A percentile compares a stretch with the other conserved stretches of the same genome.
These are phyloP conservation scores for Deilephila elpenor DNA, from an alignment of 2,888 invertebrate genomes.

Conservation along the genomic window DNA sequence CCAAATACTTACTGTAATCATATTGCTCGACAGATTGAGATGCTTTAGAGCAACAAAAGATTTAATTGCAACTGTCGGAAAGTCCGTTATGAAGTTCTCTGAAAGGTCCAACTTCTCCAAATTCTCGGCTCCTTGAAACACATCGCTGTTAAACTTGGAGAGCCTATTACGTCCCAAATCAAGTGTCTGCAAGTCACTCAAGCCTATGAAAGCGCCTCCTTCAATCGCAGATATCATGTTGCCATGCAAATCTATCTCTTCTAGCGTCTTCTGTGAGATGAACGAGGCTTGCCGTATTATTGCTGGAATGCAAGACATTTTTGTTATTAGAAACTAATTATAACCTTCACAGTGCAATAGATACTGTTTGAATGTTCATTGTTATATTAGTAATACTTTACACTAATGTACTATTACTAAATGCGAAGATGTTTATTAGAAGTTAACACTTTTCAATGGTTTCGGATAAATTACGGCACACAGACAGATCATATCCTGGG, in stretches of 20 bases:
- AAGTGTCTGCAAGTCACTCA: slow-evolving; percentile 87
- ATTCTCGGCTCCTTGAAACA: slow-evolving; percentile 90
- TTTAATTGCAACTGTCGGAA: slow-evolving; percentile 91
- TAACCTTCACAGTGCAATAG: neutral
- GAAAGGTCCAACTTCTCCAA: slow-evolving; percentile 93
- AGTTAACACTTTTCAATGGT: too few species aligned
- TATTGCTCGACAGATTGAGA: slow-evolving; percentile 93
- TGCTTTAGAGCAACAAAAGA: slow-evolving; percentile 88
- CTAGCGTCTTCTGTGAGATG: slow-evolving; percentile 87
- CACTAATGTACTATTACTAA: neutral
- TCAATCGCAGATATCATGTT: slow-evolving; percentile 91
- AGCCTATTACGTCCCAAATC: slow-evolving; percentile 92
- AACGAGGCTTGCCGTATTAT: slow-evolving; percentile 88
- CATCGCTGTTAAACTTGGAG: slow-evolving; percentile 92
- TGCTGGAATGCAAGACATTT: slow-evolving; percentile 78
- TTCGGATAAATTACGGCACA: too few species aligned
- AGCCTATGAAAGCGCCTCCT: slow-evolving; percentile 89
- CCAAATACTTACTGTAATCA: slow-evolving; percentile 88
- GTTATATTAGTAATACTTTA: too few species aligned
- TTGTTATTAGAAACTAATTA: neutral
- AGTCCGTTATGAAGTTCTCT: slow-evolving; percentile 93
- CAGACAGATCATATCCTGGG: too few species aligned
- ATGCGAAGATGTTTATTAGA: neutral
- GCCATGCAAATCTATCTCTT: slow-evolving; percentile 90
- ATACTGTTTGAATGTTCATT: too few species aligned